A percentile compares a stretch with the other conserved stretches of the same genome.
These are phyloP conservation scores for Apocrypta bakeri DNA, from an alignment of 1,140 invertebrate genomes.

Conservation along the genomic window DNA sequence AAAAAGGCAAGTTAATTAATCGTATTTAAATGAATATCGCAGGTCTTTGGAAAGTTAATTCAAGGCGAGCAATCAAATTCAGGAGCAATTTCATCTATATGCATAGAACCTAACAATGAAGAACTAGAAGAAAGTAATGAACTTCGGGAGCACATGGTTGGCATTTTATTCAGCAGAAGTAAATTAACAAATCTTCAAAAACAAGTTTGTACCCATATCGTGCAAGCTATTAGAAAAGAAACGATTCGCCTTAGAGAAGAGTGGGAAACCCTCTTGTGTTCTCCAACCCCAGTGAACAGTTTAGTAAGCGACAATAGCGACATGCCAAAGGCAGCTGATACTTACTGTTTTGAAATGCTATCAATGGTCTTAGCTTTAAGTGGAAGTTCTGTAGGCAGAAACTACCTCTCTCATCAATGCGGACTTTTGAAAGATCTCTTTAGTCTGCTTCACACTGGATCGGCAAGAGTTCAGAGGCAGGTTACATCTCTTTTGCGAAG, in stretches of 20 bases:
- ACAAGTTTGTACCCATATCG: constrained; percentile 91
- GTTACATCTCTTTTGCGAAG: constrained; percentile 87
- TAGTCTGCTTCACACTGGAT: constrained; percentile 92
- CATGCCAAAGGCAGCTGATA: constrained; percentile 81
- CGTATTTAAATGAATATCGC: constrained; percentile 31
- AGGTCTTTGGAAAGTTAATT: constrained; percentile 95
- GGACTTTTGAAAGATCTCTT: constrained; percentile 89
- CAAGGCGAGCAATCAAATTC: constrained; percentile 73
- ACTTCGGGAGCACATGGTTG: constrained; percentile 96
- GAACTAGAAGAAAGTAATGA: constrained; percentile 86
- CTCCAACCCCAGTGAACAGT: constrained; percentile 68
- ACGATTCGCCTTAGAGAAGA: constrained; percentile 88
- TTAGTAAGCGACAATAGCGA: constrained; percentile 71
- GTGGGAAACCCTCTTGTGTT: constrained; percentile 82
- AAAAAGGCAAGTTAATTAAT: constrained; percentile 17
- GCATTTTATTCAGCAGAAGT: constrained; percentile 95
- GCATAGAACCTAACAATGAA: constrained; percentile 71
- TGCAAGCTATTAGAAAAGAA: constrained; percentile 93
- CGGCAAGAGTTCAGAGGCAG: constrained; percentile 94
- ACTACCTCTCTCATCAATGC: constrained; percentile 92
- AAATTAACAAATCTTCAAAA: constrained; percentile 96
- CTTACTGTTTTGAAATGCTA: constrained; percentile 98
- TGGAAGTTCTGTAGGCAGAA: constrained; percentile 91
- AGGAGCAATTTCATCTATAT: constrained; percentile 39
- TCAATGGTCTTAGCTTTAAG: constrained; percentile 96